Base-by-base conservation (phyloP, 2,888 invertebrate genomes). In the Drosophila meridiana region DNA sequence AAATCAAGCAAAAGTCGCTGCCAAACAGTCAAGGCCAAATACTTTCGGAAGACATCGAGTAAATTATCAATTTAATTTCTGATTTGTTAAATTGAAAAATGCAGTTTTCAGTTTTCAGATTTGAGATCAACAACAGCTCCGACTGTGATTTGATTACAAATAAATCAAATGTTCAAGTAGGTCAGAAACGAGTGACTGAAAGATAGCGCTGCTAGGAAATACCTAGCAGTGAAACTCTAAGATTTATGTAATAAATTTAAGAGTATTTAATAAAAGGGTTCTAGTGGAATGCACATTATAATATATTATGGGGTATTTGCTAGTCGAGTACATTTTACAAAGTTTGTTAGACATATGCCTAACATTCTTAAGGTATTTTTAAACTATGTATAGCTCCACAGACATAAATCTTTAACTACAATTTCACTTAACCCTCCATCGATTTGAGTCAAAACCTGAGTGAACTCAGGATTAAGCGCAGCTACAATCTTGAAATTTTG, bases 51-150 rank as follows among this genome's bases (percentile, higher is more conserved):
- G 36, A 60, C 61, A 64, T 34, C 26, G 47, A 56, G 45, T 67
- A 78, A 74, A 78, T 61, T 77, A 70, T 55, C 52, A 47, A 70
- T 42, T 42, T 55, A 34, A 55, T 52, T 48, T 78, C 67, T 50
- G 74, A 57, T 66, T 67, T 69, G 53, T n/a, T 30, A 58, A 40
- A 59, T 58, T 38, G 9, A 20, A 36, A 66, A 61, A 59, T 40
- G 45, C 73, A 56, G 59, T 38, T 60, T 26, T 5, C 28, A 52
- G 50, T 45, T 53, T 68, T 57, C 48, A 28, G 42, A 32, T 55
- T 62, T 58, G 55, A 40, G 38, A 38, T 67, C 38, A 56, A 61
- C 63, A 55, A 45, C 28, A 30, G n/a, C n/a, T 48, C 48, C 43
- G 30, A 43, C 40, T 28, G 0, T 28, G 63, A 63, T 74, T 74